A percentile compares a stretch with the other conserved stretches of the same genome.
These are phyloP conservation scores for Mythimna pallens DNA, from an alignment of 2,888 invertebrate species.

Conservation along the genomic window DNA sequence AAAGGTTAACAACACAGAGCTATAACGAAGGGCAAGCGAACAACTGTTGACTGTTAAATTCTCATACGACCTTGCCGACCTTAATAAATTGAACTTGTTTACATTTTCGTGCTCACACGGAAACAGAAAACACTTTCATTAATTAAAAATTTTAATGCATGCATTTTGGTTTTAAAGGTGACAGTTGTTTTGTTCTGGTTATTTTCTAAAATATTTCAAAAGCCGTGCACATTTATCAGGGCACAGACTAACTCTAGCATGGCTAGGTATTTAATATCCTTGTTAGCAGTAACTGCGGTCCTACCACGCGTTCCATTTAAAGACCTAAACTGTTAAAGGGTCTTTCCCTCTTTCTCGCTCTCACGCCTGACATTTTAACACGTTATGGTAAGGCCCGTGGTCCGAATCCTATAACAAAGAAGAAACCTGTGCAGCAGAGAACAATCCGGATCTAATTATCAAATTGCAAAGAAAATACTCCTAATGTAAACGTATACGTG, in stretches of 20 bases:
- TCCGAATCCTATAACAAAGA: neutral
- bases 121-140: constrained; percentile 12
- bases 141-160: constrained; percentile 1
- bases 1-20: constrained; percentile 45
- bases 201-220: too few relatives aligned
- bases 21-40: constrained; percentile 30
- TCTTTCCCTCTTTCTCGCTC: too few relatives aligned
- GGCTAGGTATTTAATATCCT: neutral
- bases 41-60: constrained; percentile 24
- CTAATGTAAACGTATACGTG: too few relatives aligned
- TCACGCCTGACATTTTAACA: too few relatives aligned
- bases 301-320: too few relatives aligned
- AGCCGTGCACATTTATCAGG: neutral
- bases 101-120: neutral
- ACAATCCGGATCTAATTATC: neutral
- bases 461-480: too few relatives aligned
- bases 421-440: neutral
- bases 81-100: constrained; percentile 27
- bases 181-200: neutral
- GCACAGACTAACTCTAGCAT: neutral
- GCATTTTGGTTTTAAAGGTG: neutral
- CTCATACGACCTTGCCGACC: constrained; percentile 22
- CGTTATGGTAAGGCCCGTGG: too few relatives aligned
- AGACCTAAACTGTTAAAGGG: too few relatives aligned
- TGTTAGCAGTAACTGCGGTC: neutral